Conservation (phyloP, 2,113 vertebrate species). For the Pterocles burchelli region DNA sequence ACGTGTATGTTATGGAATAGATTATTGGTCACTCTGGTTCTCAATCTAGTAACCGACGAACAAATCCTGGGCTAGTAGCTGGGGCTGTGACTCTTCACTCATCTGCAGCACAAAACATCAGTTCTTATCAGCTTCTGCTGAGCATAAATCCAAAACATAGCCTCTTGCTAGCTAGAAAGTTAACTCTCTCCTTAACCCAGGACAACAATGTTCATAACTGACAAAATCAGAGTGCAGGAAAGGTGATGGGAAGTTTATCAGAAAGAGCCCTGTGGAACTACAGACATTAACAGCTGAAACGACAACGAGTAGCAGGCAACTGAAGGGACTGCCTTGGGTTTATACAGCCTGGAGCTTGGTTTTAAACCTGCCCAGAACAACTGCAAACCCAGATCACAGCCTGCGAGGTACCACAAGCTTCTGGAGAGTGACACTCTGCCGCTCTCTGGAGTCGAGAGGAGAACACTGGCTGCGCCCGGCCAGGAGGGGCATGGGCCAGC, state of each 20-base stretch:
- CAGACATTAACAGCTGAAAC: rapidly evolving
- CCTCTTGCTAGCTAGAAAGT: too few relatives aligned
- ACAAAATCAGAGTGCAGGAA: neutral
- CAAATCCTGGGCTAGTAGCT: too few relatives aligned
- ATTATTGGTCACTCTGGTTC: too few relatives aligned
- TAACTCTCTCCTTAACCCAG: too few relatives aligned
- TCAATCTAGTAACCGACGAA: too few relatives aligned
- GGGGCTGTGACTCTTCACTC: too few relatives aligned
- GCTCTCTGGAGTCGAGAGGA: neutral
- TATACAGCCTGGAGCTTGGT: rapidly evolving
- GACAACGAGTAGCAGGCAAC: rapidly evolving
- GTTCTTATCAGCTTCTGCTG: too few relatives aligned
- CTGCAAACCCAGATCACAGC: rapidly evolving
- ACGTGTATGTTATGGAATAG: too few relatives aligned
- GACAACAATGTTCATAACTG: rapidly evolving
- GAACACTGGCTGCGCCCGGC: neutral
- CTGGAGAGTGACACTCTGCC: rapidly evolving
- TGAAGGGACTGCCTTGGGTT: neutral
- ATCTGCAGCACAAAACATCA: too few relatives aligned
- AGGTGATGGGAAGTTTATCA: neutral
- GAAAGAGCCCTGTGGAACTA: neutral
- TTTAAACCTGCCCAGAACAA: rapidly evolving
- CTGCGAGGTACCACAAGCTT: rapidly evolving
- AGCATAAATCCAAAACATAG: too few relatives aligned
- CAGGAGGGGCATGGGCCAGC: neutral